Percentiles rank a stretch among this genome's conserved stretches.
phyloP scores from a whole-genome alignment of 2,797 vertebrate species.

The Phoxinus dragarum region DNA sequence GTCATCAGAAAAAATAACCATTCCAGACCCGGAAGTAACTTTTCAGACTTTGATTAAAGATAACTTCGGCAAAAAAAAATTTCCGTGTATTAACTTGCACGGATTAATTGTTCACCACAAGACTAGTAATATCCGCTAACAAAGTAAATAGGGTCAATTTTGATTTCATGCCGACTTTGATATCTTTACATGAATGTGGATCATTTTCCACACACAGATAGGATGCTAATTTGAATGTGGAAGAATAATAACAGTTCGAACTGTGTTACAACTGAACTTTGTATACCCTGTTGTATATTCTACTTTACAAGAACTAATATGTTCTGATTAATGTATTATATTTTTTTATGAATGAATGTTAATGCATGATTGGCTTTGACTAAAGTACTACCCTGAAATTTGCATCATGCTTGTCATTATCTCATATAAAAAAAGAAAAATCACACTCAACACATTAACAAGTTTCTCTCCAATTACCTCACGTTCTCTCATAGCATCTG shows the following conservation, averaged over 20 bases:
- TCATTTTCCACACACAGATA: not conserved
- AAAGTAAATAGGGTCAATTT: too few relatives aligned
- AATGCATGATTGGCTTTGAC: not conserved
- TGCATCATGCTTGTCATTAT: not conserved
- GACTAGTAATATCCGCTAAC: too few relatives aligned
- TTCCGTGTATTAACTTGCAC: too few relatives aligned
- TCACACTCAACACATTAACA: not conserved
- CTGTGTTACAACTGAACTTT: too few relatives aligned
- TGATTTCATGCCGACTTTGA: too few relatives aligned
- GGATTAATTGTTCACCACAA: too few relatives aligned
- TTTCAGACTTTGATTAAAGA: too few relatives aligned
- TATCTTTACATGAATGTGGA: not conserved
- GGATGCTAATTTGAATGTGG: not conserved
- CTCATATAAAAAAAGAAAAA: conserved; percentile 8
- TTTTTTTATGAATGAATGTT: not conserved
- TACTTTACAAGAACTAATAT: not conserved
- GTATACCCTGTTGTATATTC: not conserved
- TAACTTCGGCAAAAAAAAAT: too few relatives aligned
- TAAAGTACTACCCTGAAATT: not conserved
- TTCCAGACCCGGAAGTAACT: too few relatives aligned
- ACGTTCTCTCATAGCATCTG: not conserved
- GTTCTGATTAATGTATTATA: not conserved
- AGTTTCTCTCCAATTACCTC: conserved; percentile 21
- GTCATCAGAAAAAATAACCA: too few relatives aligned
- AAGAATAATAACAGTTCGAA: not conserved